A percentile compares a stretch with the other conserved stretches of the same genome.
These are phyloP conservation scores for Gorsachius magnificus DNA, from an alignment of 2,797 vertebrate species.

Conservation along the genomic window DNA sequence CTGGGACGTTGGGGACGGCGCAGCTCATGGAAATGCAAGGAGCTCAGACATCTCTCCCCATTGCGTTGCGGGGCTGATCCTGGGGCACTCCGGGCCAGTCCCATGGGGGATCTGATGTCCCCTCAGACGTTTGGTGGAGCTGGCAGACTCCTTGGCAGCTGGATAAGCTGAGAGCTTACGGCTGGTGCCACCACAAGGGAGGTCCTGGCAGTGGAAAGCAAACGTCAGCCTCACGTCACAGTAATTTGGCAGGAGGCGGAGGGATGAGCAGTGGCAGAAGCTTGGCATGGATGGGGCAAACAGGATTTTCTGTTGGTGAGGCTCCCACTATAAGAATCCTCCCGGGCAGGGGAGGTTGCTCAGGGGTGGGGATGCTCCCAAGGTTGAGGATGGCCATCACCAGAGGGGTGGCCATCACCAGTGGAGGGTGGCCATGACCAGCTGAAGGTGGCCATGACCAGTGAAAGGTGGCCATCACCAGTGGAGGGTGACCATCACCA, in stretches of 20 bases:
- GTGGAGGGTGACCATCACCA: background rate
- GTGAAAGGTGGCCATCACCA: background rate
- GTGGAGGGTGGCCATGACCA: background rate
- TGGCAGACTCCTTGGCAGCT: background rate
- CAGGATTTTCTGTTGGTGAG: rapidly evolving
- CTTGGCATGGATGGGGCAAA: background rate
- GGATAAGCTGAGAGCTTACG: background rate
- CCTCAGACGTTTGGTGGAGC: background rate
- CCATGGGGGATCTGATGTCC: background rate
- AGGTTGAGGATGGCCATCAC: background rate
- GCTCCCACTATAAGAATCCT: background rate
- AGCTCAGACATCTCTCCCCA: background rate
- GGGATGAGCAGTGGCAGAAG: background rate
- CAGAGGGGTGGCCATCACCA: no score
- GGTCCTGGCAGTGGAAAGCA: background rate
- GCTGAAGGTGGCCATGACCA: rapidly evolving
- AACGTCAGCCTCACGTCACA: background rate
- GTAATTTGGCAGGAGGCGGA: background rate
- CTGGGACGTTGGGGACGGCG: background rate
- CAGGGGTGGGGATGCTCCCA: background rate
- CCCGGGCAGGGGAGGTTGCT: background rate
- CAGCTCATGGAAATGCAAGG: background rate
- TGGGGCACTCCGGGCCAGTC: background rate
- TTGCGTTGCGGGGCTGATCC: background rate
- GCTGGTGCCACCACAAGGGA: background rate